Evolutionary conservation across 2,888 invertebrate genomes (phyloP).

Genomic region (Asteroscopus sphinx): DNA sequence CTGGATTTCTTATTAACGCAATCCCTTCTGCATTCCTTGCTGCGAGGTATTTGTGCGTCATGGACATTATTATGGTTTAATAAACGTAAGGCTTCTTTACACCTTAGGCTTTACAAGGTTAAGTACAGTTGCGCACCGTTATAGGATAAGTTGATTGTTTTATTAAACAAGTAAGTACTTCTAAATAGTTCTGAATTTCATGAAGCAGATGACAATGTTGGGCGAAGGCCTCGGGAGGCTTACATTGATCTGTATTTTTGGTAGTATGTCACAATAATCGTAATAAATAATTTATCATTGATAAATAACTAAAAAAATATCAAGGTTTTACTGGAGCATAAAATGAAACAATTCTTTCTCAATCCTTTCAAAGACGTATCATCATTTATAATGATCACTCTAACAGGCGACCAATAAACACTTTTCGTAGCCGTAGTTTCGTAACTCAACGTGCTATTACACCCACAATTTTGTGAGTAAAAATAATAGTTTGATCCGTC

Average conservation of each 20-base stretch:
- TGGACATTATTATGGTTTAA: constrained; percentile 64
- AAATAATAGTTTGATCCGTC: constrained; percentile 51
- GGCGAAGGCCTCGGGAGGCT: too few relatives aligned
- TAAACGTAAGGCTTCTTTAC: constrained; percentile 67
- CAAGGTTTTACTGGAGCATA: neutral
- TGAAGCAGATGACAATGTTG: too few relatives aligned
- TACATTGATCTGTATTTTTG: too few relatives aligned
- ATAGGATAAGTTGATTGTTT: too few relatives aligned
- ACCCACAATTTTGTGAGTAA: constrained; percentile 49
- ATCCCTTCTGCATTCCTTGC: constrained; percentile 72
- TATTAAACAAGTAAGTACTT: too few relatives aligned
- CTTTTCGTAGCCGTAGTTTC: constrained; percentile 36
- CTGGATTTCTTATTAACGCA: constrained; percentile 62
- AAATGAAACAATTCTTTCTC: constrained; percentile 6
- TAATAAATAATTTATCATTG: too few relatives aligned
- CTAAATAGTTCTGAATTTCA: too few relatives aligned
- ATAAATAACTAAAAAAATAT: neutral
- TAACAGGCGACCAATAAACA: constrained; percentile 42
- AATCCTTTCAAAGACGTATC: constrained; percentile 14
- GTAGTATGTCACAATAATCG: too few relatives aligned
- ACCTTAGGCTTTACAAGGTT: constrained; percentile 19
- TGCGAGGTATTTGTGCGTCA: constrained; percentile 66
- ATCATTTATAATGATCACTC: constrained; percentile 28
- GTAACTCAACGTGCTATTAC: constrained; percentile 48
- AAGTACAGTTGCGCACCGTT: constrained; percentile 10